Conservation (phyloP, 2,888 invertebrate species). For the Deroplatys truncata region DNA sequence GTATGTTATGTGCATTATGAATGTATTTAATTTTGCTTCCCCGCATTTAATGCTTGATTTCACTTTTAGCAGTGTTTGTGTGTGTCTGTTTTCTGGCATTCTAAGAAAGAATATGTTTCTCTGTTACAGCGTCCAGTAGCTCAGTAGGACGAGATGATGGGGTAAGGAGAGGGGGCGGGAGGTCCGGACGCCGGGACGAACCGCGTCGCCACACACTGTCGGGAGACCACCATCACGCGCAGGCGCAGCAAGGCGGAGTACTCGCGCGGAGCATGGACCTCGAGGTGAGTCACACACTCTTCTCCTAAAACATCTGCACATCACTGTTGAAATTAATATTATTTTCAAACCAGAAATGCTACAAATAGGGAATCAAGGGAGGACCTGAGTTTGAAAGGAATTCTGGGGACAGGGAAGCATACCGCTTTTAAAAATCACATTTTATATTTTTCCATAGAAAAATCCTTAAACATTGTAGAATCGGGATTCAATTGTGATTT, state of each 20-base stretch:
- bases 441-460: too few relatives aligned
- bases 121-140: slow-evolving; percentile 37
- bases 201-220: slow-evolving; percentile 78
- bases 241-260: slow-evolving; percentile 56
- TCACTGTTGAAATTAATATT: background rate
- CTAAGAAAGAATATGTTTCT: background rate
- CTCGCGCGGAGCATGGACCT: slow-evolving; percentile 65
- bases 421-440: too few relatives aligned
- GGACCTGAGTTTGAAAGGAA: too few relatives aligned
- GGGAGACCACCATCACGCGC: slow-evolving; percentile 66
- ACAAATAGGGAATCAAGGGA: too few relatives aligned
- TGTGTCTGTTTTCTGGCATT: too few relatives aligned
- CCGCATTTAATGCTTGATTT: too few relatives aligned
- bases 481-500: too few relatives aligned
- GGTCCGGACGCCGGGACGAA: slow-evolving; percentile 58
- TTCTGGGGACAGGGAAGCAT: too few relatives aligned
- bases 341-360: background rate
- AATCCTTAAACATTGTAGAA: too few relatives aligned
- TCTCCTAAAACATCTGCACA: slow-evolving; percentile 6
- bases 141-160: slow-evolving; percentile 43
- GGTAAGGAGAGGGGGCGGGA: slow-evolving; percentile 35
- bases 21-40: too few relatives aligned
- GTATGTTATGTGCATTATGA: too few relatives aligned
- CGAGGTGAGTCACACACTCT: slow-evolving; percentile 56
- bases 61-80: too few relatives aligned